Evolutionary conservation across 1,140 invertebrate genomes (phyloP).

Genomic region (Eulimnadia texana): DNA sequence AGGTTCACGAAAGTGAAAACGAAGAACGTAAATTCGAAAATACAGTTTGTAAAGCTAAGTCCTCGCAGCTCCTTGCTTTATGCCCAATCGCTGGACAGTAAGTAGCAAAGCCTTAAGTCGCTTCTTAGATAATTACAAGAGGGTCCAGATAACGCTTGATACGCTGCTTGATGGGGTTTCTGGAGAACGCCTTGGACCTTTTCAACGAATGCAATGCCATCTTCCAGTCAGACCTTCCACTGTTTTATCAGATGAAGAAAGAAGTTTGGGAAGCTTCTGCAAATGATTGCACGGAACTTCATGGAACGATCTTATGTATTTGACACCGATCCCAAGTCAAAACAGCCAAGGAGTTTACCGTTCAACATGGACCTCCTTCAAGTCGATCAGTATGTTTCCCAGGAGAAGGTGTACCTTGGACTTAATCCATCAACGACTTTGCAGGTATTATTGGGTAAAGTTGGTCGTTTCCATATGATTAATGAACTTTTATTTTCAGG

Average conservation of each 20-base stretch:
- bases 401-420: not conserved
- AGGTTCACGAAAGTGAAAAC: no score
- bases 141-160: no score
- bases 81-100: no score
- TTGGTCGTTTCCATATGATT: not conserved
- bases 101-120: no score
- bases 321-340: slow-evolving; percentile 5
- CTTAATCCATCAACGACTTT: not conserved
- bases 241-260: slow-evolving; percentile 23
- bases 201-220: slow-evolving; percentile 25
- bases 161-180: slow-evolving; percentile 25
- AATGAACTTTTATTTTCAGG: not conserved
- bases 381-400: not conserved
- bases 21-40: no score
- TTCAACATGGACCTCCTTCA: not conserved
- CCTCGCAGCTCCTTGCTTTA: no score
- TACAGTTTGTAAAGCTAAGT: no score
- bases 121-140: no score
- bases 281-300: slow-evolving; percentile 17
- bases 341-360: not conserved
- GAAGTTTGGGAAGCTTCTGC: slow-evolving; percentile 17
- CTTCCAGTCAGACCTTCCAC: slow-evolving; percentile 25
- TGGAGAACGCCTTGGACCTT: slow-evolving; percentile 22
- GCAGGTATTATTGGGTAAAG: not conserved
- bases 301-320: slow-evolving; percentile 18